Percentiles rank a stretch among this genome's conserved stretches.
Evolutionary conservation across 2,888 invertebrate species (phyloP).

Genomic region (Ligdia adustata): DNA sequence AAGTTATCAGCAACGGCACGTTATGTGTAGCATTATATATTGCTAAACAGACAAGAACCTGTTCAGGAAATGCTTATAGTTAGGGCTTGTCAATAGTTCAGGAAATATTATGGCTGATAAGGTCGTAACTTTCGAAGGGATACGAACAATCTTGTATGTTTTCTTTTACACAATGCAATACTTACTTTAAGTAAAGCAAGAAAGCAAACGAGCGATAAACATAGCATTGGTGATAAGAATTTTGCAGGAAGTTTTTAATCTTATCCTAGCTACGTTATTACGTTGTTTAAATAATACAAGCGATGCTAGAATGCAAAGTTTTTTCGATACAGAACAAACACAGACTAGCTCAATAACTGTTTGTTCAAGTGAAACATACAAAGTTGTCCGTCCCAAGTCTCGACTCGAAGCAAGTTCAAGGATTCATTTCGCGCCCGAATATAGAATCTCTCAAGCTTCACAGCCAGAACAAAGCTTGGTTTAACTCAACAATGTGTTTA

Average conservation of each 20-base stretch:
- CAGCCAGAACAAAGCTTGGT: slow-evolving; percentile 70
- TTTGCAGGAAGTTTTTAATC: slow-evolving; percentile 48
- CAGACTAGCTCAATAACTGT: slow-evolving; percentile 40
- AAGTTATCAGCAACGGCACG: slow-evolving; percentile 50
- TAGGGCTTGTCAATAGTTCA: slow-evolving; percentile 50
- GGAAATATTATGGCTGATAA: slow-evolving; percentile 57
- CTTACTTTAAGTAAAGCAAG: slow-evolving; percentile 21
- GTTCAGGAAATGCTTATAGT: slow-evolving; percentile 56
- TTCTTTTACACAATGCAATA: slow-evolving; percentile 31
- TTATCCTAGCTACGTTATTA: slow-evolving; percentile 45
- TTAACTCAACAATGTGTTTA: slow-evolving; percentile 81
- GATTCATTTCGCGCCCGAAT: slow-evolving; percentile 55
- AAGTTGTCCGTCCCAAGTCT: slow-evolving; percentile 42
- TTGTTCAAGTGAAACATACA: slow-evolving; percentile 42
- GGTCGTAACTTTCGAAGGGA: slow-evolving; percentile 33
- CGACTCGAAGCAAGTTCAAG: slow-evolving; percentile 42
- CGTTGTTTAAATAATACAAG: slow-evolving; percentile 28
- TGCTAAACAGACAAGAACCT: slow-evolving; percentile 41
- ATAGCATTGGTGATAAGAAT: slow-evolving; percentile 39
- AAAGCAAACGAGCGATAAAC: slow-evolving; percentile 30
- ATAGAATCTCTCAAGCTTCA: slow-evolving; percentile 53
- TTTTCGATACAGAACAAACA: slow-evolving; percentile 39
- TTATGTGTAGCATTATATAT: slow-evolving; percentile 43
- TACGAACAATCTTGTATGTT: slow-evolving; percentile 21
- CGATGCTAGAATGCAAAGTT: slow-evolving; percentile 30